phyloP scores from a whole-genome alignment of 2,888 invertebrate genomes.

The Deroplatys truncata region DNA sequence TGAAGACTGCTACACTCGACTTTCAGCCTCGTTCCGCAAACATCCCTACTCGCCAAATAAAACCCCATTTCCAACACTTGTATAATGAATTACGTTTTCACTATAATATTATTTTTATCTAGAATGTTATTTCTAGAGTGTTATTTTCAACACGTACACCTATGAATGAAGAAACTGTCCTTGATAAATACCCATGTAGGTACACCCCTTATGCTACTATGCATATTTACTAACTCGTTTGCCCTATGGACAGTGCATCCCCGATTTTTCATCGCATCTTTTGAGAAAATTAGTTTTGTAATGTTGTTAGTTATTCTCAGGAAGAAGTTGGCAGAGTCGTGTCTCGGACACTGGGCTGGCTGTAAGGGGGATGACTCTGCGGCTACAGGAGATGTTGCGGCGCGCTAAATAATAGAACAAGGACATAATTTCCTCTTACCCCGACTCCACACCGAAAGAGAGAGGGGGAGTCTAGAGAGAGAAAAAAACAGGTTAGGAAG shows the following conservation, averaged over 20 bases:
- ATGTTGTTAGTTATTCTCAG: not conserved
- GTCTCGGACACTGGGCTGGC: not conserved
- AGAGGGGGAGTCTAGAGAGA: no score
- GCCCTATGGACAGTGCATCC: not conserved
- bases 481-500: no score
- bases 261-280: not conserved
- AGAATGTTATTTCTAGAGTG: no score
- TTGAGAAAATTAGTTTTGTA: not conserved
- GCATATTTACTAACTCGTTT: not conserved
- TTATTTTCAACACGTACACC: no score
- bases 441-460: not conserved
- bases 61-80: no score
- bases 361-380: not conserved
- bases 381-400: not conserved
- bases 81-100: no score
- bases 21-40: no score
- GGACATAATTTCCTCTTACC: not conserved
- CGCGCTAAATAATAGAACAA: not conserved
- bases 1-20: no score
- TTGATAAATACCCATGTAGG: not conserved
- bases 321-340: not conserved
- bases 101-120: no score
- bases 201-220: not conserved
- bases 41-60: no score
- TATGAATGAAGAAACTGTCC: not conserved